Base-by-base conservation (phyloP, 2,113 vertebrate genomes). In the Ceyx melanurus region DNA sequence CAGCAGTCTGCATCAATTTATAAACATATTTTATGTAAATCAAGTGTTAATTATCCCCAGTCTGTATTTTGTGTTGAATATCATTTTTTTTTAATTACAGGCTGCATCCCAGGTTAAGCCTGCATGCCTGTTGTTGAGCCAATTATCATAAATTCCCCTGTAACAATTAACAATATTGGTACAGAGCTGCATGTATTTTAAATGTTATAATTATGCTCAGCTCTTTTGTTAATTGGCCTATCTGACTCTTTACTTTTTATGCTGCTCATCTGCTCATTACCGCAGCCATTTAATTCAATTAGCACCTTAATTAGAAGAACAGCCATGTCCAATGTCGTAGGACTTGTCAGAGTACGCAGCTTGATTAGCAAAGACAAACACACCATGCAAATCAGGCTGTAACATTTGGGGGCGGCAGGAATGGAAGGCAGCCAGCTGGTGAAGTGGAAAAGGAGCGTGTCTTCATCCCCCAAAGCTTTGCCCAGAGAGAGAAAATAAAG, bases 241-340 rank as follows among this genome's bases (percentile, higher is more conserved):
- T 99, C 98, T 98, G 99, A 99, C 99, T 98, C 98, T 98, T 98
- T 98, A 98, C 98, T 99, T 99, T 99, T 98, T 99, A 99, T 98
- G 98, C 98, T 93, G 98, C 98, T 98, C 98, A 97, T 98, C 98
- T 98, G 98, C 99, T 99, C 98, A 99, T 99, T 99, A 99, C 98
- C 88, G 93, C 98, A 97, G 98, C 98, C 98, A 99, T 99, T 99
- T 99, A 99, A 99, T 99, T 99, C 99, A 99, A 99, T 99, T 99
- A 99, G 99, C 98, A 97, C 98, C 98, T 98, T 99, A 99, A 99
- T 99, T 99, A 99, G 98, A 98, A 97, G 98, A 98, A 98, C 98
- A 98, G 98, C 97, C 98, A 98, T 98, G 98, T 98, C 98, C 98
- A 97, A 98, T 97, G 98, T 98, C 97, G 96, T 96, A 97, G 98